phyloP scores from a whole-genome alignment of 2,888 invertebrate genomes.

The Sturmia bella region DNA sequence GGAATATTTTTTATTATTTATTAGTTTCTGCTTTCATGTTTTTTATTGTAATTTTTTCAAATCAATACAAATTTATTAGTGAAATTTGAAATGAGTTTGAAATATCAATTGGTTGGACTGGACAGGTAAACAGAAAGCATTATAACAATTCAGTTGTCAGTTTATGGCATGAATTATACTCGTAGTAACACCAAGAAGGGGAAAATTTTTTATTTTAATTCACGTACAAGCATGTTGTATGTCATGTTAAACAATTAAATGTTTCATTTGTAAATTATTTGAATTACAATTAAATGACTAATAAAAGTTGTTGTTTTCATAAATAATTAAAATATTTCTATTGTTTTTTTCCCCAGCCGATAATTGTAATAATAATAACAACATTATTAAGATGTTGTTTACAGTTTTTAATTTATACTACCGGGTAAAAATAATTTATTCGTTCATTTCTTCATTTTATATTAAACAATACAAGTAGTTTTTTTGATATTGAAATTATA shows the following conservation, averaged over 20 bases:
- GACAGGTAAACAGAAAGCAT: conserved; percentile 4
- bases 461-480: conserved; percentile 5
- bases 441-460: conserved; percentile 30
- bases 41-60: conserved; percentile 1
- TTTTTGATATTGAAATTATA: background rate
- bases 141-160: conserved; percentile 28
- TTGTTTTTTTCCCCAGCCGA: conserved; percentile 47
- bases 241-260: conserved; percentile 48
- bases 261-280: conserved; percentile 59
- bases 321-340: conserved; percentile 53
- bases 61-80: conserved; percentile 48
- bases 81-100: conserved; percentile 43
- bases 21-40: background rate
- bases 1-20: conserved; percentile 61
- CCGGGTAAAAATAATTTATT: conserved; percentile 52
- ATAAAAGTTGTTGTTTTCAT: conserved; percentile 48
- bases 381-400: conserved; percentile 45
- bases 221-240: conserved; percentile 42
- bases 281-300: conserved; percentile 62
- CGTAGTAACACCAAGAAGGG: conserved; percentile 6
- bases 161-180: conserved; percentile 35
- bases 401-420: conserved; percentile 32
- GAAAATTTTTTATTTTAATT: conserved; percentile 24
- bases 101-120: conserved; percentile 43
- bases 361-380: conserved; percentile 30